Base-by-base conservation (phyloP, 2,797 vertebrate species). In the Dryobates pubescens region DNA sequence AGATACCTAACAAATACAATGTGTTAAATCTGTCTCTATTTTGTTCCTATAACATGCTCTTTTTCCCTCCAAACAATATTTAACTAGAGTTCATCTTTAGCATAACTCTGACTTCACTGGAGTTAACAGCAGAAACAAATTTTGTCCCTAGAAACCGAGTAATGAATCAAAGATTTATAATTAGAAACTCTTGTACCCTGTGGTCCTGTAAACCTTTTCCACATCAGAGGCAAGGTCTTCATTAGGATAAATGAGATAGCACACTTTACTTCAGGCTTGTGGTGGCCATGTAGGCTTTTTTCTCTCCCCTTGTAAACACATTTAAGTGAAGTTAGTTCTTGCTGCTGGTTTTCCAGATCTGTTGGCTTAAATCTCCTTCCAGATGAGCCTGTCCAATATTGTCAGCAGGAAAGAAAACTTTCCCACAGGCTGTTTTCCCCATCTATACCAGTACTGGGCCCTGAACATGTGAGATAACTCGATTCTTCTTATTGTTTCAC, bases 121-220 rank as follows among this genome's bases (percentile, higher is more conserved):
- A 88, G 22, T 77, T 79, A 76, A 76, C 14, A 51, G 36, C 26
- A 82, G 74, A 67, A 83, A 89, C 19, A 87, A 54, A 43, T 89
- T 79, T 80, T 93, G 69, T 79, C 72, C 71, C 75, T 90, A 49
- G 51, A 93, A 95, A 58, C 19, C 51, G 86, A 93, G 69, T 87
- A 93, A 88, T 29, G 53, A 45, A 82, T 90, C 86, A 69, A 93
- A 94, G 63, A 82, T 83, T 87, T 83, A 45, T 89, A 57, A 61
- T 89, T 88, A 82, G 80, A 89, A 73, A 83, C 14, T 80, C 65
- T 85, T 54, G 45, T 94, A 85, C 41, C 45, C 47, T 57, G 20
- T 93, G 69, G 57, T 92, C 32, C 79, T 88, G 27, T 83, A 81
- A 92, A 87, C 15, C 22, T 45, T 94, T 91, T 95, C 56, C 49